Evolutionary conservation across 2,113 vertebrate species (phyloP).

Genomic region (Syngnathoides biaculeatus): DNA sequence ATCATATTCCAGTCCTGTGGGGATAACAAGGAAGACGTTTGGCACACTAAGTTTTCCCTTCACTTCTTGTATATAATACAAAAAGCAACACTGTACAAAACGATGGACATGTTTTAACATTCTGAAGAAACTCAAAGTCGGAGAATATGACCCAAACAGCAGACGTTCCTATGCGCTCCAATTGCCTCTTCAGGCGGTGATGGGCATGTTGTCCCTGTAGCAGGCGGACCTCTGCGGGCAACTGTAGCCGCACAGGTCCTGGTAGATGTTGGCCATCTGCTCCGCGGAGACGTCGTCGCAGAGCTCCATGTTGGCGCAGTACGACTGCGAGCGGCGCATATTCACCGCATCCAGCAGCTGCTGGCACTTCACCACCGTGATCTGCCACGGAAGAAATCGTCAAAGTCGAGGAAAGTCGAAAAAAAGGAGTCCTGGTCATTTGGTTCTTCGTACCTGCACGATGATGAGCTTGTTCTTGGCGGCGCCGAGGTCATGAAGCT

Average conservation of each 20-base stretch:
- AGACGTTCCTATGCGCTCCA: conserved; percentile 12
- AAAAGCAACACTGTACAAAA: background rate
- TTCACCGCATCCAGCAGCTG: conserved; percentile 71
- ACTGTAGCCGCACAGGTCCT: conserved; percentile 74
- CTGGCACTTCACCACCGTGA: conserved; percentile 72
- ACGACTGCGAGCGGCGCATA: conserved; percentile 60
- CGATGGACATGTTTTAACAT: background rate
- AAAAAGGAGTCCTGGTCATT: background rate
- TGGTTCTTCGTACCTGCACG: conserved; percentile 79
- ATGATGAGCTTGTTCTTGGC: conserved; percentile 88
- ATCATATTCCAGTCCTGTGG: background rate
- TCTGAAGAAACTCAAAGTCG: background rate
- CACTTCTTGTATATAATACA: background rate
- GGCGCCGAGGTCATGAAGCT: conserved; percentile 79
- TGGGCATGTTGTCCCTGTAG: conserved; percentile 88
- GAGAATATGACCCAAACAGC: conserved; percentile 11
- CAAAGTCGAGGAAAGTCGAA: background rate
- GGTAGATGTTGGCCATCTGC: conserved; percentile 76
- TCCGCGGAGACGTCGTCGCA: conserved; percentile 63
- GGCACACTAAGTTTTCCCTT: background rate
- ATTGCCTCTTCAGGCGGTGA: conserved; percentile 76
- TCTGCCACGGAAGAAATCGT: conserved; percentile 39
- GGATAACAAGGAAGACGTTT: background rate
- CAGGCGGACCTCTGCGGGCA: conserved; percentile 75
- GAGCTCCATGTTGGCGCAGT: conserved; percentile 60